phyloP scores from a whole-genome alignment of 2,113 vertebrate genomes.

The Balaenoptera acutorostrata region DNA sequence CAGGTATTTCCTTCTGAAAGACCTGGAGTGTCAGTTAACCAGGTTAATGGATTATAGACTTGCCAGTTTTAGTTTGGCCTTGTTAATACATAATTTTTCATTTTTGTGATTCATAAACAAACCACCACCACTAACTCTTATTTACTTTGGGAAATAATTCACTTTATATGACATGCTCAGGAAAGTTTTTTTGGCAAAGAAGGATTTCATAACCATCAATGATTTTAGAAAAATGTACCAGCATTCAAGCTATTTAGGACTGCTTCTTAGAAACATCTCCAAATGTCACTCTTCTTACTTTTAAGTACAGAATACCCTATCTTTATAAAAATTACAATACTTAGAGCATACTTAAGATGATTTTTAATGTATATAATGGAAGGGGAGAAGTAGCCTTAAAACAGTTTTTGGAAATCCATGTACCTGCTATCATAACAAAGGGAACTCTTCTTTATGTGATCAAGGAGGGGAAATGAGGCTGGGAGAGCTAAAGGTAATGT shows the following conservation, averaged over 20 bases:
- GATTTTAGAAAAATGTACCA: background rate
- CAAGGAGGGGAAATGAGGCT: too few relatives aligned
- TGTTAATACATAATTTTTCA: background rate
- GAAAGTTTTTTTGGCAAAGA: background rate
- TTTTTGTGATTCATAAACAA: conserved; percentile 35
- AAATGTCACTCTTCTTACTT: background rate
- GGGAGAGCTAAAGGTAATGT: background rate
- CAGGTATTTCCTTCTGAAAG: background rate
- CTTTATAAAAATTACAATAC: background rate
- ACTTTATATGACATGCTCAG: background rate
- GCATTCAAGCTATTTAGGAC: background rate
- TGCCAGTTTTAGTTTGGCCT: background rate
- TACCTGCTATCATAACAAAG: background rate
- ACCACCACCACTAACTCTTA: background rate
- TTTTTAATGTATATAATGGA: background rate
- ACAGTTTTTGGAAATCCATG: background rate
- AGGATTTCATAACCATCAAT: background rate
- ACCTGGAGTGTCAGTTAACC: background rate
- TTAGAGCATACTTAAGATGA: background rate
- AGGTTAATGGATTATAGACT: background rate
- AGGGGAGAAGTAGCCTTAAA: background rate
- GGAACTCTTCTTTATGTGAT: background rate
- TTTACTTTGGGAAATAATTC: conserved; percentile 25
- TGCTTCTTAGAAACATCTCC: background rate
- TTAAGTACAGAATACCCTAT: background rate